A percentile compares a stretch with the other conserved stretches of the same genome.
Conservation (phyloP, 2,888 invertebrate genomes). For the Nymphalis polychloros region DNA sequence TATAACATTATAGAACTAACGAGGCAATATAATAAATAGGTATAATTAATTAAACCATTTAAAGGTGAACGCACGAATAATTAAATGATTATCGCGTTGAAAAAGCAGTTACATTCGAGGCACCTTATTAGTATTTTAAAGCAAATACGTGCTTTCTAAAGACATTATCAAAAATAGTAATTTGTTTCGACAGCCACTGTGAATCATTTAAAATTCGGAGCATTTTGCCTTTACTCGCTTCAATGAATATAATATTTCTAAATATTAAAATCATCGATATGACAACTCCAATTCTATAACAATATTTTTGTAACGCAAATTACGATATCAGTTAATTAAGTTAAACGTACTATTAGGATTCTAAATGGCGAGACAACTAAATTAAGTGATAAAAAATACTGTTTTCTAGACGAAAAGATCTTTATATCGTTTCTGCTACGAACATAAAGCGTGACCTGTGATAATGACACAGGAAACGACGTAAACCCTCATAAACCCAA, state of each 20-base stretch:
- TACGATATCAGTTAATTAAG: neutral
- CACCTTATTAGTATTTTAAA: constrained; percentile 18
- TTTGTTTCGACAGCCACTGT: constrained; percentile 7
- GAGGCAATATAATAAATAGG: constrained; percentile 26
- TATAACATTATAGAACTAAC: constrained; percentile 12
- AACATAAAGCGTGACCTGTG: neutral
- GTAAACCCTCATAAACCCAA: constrained; percentile 3
- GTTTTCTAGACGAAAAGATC: no score
- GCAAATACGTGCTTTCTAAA: constrained; percentile 11
- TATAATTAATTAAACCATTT: constrained; percentile 24
- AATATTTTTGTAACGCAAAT: neutral
- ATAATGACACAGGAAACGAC: constrained; percentile 1
- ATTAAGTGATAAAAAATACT: no score
- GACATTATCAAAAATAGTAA: constrained; percentile 13
- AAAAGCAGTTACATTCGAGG: constrained; percentile 23
- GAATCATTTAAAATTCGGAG: neutral
- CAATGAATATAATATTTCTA: neutral
- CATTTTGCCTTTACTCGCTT: neutral
- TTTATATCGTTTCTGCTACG: no score
- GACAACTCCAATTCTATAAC: neutral
- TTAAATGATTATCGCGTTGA: constrained; percentile 32
- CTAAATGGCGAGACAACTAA: no score
- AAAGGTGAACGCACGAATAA: constrained; percentile 34
- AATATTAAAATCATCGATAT: neutral
- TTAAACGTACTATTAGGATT: neutral